Conservation (phyloP, 2,888 invertebrate species). For the Entomobrya proxima region DNA sequence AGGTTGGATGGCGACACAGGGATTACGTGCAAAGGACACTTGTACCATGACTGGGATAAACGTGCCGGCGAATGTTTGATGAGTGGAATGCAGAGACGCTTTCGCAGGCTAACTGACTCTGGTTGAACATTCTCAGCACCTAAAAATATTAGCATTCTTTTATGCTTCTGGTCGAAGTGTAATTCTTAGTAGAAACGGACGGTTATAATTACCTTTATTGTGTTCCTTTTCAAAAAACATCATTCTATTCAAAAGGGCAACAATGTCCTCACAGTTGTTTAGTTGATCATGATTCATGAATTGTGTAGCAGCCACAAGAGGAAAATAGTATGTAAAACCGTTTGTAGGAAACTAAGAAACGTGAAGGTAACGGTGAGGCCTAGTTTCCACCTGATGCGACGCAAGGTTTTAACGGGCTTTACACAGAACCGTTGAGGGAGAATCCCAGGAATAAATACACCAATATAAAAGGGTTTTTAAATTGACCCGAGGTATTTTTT, state of each 20-base stretch:
- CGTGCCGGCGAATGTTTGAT: no score
- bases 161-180: background rate
- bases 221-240: background rate
- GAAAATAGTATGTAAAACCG: background rate
- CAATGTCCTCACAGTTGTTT: background rate
- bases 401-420: background rate
- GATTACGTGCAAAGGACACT: background rate
- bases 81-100: background rate
- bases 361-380: background rate
- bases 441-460: no score
- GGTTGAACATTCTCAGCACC: background rate
- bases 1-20: slow-evolving; percentile 13
- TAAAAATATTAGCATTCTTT: background rate
- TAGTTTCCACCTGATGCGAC: background rate
- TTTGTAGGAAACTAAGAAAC: background rate
- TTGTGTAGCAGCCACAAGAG: background rate
- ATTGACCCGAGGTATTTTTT: no score
- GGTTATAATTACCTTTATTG: background rate
- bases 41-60: no score
- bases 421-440: background rate
- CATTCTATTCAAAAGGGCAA: background rate
- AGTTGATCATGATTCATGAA: background rate
- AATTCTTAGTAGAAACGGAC: background rate
- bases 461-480: no score
- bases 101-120: background rate